Evolutionary conservation across 2,888 invertebrate species (phyloP).

Genomic region (Drosophila robusta): DNA sequence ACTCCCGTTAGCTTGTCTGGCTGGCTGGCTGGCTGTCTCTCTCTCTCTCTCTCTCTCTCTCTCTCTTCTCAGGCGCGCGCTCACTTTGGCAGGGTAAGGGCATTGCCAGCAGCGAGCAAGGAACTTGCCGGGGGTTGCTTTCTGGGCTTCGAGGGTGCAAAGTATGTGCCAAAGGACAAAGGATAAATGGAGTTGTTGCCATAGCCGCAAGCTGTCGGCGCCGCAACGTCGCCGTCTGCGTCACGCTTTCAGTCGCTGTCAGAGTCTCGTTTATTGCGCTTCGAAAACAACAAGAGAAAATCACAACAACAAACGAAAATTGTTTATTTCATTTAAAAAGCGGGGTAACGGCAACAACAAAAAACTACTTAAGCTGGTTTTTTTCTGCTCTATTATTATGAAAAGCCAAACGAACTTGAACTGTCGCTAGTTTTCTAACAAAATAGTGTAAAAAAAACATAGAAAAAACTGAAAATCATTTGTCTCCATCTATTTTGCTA

Average conservation of each 20-base stretch:
- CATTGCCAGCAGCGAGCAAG: slow-evolving; percentile 57
- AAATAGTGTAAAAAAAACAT: slow-evolving; percentile 21
- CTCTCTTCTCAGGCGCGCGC: background rate
- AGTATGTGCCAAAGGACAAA: slow-evolving; percentile 44
- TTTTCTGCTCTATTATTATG: slow-evolving; percentile 22
- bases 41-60: slow-evolving; percentile 4
- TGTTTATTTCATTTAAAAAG: slow-evolving; percentile 57
- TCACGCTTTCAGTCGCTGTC: slow-evolving; percentile 65
- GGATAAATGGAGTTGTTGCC: slow-evolving; percentile 56
- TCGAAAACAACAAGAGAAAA: slow-evolving; percentile 40
- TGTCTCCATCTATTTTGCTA: slow-evolving; percentile 50
- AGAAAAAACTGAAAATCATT: slow-evolving; percentile 49
- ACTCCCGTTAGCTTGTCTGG: slow-evolving; percentile 36
- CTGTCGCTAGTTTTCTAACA: slow-evolving; percentile 62
- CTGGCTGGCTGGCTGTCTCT: too few species aligned
- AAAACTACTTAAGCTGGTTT: slow-evolving; percentile 24
- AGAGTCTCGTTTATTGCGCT: slow-evolving; percentile 67
- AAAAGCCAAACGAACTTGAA: slow-evolving; percentile 66
- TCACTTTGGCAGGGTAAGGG: slow-evolving; percentile 14
- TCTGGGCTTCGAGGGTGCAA: slow-evolving; percentile 48
- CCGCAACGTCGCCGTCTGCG: slow-evolving; percentile 57
- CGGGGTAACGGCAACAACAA: slow-evolving; percentile 40
- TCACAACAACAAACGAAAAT: slow-evolving; percentile 24
- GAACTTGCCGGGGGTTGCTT: slow-evolving; percentile 62
- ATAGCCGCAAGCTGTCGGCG: slow-evolving; percentile 74